Conservation (phyloP, 2,888 invertebrate genomes). For the Deroplatys truncata region DNA sequence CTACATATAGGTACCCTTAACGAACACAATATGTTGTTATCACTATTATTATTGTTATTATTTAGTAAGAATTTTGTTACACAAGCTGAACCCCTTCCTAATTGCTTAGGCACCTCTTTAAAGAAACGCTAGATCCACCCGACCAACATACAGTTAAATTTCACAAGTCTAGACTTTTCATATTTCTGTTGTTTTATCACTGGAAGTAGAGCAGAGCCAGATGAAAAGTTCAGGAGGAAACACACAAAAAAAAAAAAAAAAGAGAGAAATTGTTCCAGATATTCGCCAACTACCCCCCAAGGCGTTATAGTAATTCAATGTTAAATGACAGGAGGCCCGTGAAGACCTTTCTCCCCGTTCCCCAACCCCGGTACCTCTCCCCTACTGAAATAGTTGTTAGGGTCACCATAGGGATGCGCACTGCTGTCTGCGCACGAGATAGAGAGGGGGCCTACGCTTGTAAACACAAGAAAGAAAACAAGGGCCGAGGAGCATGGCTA, state of each 20-base stretch:
- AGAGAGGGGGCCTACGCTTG: not conserved
- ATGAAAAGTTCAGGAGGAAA: too few species aligned
- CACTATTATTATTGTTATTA: not conserved
- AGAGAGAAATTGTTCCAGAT: not conserved
- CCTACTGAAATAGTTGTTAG: not conserved
- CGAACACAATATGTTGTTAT: too few species aligned
- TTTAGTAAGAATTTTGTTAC: not conserved
- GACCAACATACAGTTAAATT: too few species aligned
- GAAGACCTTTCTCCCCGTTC: not conserved
- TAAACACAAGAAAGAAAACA: not conserved
- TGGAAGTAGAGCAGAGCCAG: too few species aligned
- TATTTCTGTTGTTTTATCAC: too few species aligned
- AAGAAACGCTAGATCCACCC: too few species aligned
- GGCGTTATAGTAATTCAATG: not conserved
- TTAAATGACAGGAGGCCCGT: not conserved
- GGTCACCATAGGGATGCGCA: not conserved
- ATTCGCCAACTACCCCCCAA: not conserved
- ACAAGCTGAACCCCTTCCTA: too few species aligned
- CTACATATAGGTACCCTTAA: too few species aligned
- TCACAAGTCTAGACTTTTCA: too few species aligned
- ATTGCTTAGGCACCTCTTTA: too few species aligned
- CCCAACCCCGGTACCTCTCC: too few species aligned
- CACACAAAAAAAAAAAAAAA: too few species aligned
- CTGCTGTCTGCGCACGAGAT: not conserved
- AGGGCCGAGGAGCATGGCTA: not conserved